Base-by-base conservation (phyloP, 2,888 invertebrate species). In the Conistra vaccinii region DNA sequence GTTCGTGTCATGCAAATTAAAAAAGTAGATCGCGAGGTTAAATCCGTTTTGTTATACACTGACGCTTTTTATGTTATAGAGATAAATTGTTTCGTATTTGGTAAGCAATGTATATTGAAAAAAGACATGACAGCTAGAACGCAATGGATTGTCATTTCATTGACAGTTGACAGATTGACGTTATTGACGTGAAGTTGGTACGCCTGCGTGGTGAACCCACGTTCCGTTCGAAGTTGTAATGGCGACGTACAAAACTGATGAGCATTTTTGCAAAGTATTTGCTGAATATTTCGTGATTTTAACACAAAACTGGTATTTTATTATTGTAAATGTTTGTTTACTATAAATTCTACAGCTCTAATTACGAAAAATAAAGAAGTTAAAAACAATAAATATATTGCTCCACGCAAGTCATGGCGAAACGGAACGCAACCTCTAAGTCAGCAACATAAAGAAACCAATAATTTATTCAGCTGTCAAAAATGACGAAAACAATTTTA, bases 401-500 rank as follows among this genome's bases (percentile, higher is more conserved):
- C 51, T 20, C 4, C 2, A 6, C 35, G n/a, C n/a, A 45, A 51
- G 23, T 4, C 14, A 2, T 0, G 5, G 23, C 10, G 48, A 12
- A 89, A 89, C 78, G 86, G 71, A 92, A 90, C 88, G 88, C 57
- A 73, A 39, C 17, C n/a, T 23, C 69, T 69, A 45, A 6, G 3
- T 32, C 6, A 63, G 84, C 90, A 90, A 90, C 87, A 61, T 76
- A 71, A 69, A 68, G n/a, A 55, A 35, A 69, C 57, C 29, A 73
- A 83, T 39, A 58, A 63, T 76, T 83, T 77, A 83, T 75, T 84
- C 76, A 82, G 58, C 79, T 88, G 89, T 89, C 90, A 91, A 88
- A 88, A 78, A 90, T 88, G 85, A 89, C 89, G 88, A 88, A 81
- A 83, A 86, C 83, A 85, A 85, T 81, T 78, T 51, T 77, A 82